Conservation (phyloP, 2,797 vertebrate species). For the Channallabes apus region DNA sequence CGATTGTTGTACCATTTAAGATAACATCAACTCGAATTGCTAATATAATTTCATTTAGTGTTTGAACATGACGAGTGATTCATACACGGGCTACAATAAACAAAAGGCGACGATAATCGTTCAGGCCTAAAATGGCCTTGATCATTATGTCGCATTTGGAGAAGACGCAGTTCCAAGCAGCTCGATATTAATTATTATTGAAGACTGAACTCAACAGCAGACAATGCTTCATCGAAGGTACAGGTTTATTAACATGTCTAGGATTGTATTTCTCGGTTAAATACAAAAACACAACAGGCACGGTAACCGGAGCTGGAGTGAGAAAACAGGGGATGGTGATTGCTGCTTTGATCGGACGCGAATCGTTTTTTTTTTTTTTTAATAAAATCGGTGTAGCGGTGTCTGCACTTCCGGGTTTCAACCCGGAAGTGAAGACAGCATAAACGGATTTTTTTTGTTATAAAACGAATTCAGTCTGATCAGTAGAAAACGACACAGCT, state of each 20-base stretch:
- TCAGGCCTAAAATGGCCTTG: conserved; percentile 78
- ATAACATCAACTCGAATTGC: background rate
- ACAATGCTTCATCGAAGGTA: background rate
- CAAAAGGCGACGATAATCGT: conserved; percentile 71
- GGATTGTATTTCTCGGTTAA: background rate
- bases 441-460: background rate
- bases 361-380: conserved; percentile 6
- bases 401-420: conserved; percentile 14
- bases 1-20: background rate
- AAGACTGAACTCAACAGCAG: background rate
- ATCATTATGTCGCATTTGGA: conserved; percentile 70
- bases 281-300: background rate
- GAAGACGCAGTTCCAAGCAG: conserved; percentile 12
- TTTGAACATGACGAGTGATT: background rate
- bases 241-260: background rate
- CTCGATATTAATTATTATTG: background rate
- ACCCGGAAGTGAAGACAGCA: background rate
- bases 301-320: background rate
- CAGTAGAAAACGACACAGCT: too few relatives aligned
- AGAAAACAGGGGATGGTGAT: background rate
- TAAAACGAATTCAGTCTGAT: background rate
- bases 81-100: background rate
- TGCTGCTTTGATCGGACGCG: conserved; percentile 6
- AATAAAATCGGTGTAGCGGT: conserved; percentile 8
- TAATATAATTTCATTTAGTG: background rate